phyloP scores from a whole-genome alignment of 1,140 invertebrate species.

The Stratiolaelaps scimitus region DNA sequence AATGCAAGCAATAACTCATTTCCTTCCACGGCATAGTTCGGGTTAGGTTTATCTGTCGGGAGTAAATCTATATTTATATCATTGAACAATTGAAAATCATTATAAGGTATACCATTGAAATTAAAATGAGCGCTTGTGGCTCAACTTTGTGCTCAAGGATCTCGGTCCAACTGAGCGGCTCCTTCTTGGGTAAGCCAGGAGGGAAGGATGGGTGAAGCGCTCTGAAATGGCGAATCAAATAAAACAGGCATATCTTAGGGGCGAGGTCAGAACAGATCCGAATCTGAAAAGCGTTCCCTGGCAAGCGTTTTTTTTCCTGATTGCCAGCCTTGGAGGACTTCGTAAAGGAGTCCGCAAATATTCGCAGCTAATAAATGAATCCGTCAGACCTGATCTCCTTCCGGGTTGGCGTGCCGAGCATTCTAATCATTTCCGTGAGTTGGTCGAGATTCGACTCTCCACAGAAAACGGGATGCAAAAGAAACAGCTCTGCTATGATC shows the following conservation, averaged over 20 bases:
- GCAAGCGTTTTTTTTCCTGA: not conserved
- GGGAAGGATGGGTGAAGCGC: slow-evolving; percentile 1
- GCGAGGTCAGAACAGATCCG: not conserved
- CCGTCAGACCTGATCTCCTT: not conserved
- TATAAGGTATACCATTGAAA: slow-evolving; percentile 5
- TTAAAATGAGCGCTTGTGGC: not conserved
- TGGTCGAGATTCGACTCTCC: slow-evolving; percentile 6
- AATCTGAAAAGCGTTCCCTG: slow-evolving; percentile 9
- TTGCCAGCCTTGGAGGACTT: not conserved
- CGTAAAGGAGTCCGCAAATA: not conserved
- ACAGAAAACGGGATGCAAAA: not conserved
- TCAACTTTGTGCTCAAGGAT: not conserved
- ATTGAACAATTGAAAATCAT: not conserved
- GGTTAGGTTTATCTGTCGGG: no score
- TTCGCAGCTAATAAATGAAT: not conserved
- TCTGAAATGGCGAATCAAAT: slow-evolving; percentile 1
- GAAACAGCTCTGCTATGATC: slow-evolving; percentile 6
- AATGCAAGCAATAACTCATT: not conserved
- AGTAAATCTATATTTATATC: no score
- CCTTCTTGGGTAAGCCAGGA: not conserved
- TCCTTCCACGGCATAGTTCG: no score
- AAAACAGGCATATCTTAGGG: not conserved
- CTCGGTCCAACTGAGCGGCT: slow-evolving; percentile 1
- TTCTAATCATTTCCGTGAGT: slow-evolving; percentile 5
- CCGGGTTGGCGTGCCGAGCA: slow-evolving; percentile 11